A percentile compares a stretch with the other conserved stretches of the same genome.
Conservation (phyloP, 1,140 invertebrate genomes). For the Danaus melanippus region DNA sequence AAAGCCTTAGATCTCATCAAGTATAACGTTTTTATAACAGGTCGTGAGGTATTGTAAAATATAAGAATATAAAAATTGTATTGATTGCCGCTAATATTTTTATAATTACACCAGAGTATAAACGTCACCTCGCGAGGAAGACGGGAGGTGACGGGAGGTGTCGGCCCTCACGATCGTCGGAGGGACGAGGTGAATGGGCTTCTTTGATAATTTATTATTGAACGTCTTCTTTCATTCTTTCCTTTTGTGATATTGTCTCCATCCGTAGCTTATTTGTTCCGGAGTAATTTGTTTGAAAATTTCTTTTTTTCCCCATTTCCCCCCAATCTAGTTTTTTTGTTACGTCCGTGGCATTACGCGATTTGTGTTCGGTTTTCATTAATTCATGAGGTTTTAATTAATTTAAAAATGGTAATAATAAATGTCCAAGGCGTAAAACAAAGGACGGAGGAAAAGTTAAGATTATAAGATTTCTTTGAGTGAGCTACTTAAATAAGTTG, state of each 20-base stretch:
- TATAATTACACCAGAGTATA: slow-evolving; percentile 22
- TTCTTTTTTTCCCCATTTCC: slow-evolving; percentile 24
- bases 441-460: too few relatives aligned
- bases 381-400: slow-evolving; percentile 12
- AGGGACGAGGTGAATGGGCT: slow-evolving; percentile 27
- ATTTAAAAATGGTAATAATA: background rate
- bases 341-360: slow-evolving; percentile 22
- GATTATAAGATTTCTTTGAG: too few relatives aligned
- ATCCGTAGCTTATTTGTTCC: slow-evolving; percentile 50
- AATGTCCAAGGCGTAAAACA: too few relatives aligned
- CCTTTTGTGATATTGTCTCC: slow-evolving; percentile 62
- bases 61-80: too few relatives aligned
- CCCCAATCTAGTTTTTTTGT: slow-evolving; percentile 23
- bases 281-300: slow-evolving; percentile 51
- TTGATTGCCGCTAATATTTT: slow-evolving; percentile 6
- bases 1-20: too few relatives aligned
- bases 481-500: too few relatives aligned
- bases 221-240: slow-evolving; percentile 56
- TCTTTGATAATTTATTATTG: slow-evolving; percentile 68
- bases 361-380: slow-evolving; percentile 12
- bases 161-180: slow-evolving; percentile 38
- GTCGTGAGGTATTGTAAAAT: too few relatives aligned
- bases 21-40: too few relatives aligned
- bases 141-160: slow-evolving; percentile 51
- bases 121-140: slow-evolving; percentile 40